phyloP scores from a whole-genome alignment of 2,797 vertebrate genomes.

The Rhinatrema bivittatum region DNA sequence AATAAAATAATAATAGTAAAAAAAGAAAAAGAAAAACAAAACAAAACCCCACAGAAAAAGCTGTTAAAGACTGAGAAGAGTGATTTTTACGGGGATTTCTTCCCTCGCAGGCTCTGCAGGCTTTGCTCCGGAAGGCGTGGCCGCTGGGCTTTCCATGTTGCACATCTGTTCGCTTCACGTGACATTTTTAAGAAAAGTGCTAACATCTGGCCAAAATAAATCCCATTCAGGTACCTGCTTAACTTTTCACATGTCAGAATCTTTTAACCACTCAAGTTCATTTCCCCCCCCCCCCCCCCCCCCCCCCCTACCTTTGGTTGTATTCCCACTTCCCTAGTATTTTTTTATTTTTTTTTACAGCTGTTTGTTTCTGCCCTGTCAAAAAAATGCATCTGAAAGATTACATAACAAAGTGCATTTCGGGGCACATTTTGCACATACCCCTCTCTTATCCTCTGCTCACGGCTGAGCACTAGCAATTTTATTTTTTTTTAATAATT shows the following conservation, averaged over 20 bases:
- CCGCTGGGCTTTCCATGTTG: slow-evolving; percentile 55
- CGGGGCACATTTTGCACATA: too few relatives aligned
- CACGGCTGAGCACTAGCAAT: too few relatives aligned
- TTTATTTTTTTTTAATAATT: too few relatives aligned
- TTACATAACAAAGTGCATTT: too few relatives aligned
- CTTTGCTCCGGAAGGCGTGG: slow-evolving; percentile 54
- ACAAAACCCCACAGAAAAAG: too few relatives aligned
- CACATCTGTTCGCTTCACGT: slow-evolving; percentile 92
- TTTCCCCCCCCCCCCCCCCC: not conserved
- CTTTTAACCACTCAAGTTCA: slow-evolving; percentile 27
- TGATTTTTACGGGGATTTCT: slow-evolving; percentile 39
- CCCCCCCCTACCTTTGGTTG: not conserved
- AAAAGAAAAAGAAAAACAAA: not conserved
- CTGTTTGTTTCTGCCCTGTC: too few relatives aligned
- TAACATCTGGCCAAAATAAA: slow-evolving; percentile 93
- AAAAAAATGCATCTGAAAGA: too few relatives aligned
- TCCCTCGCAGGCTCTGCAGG: slow-evolving; percentile 45
- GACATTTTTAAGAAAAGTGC: slow-evolving; percentile 74
- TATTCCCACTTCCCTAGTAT: not conserved
- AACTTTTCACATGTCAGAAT: slow-evolving; percentile 72
- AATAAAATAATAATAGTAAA: too few relatives aligned
- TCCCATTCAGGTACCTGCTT: slow-evolving; percentile 81
- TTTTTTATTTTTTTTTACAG: too few relatives aligned
- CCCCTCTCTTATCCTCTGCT: too few relatives aligned
- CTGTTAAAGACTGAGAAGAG: not conserved